Percentiles rank a stretch among this genome's conserved stretches.
phyloP scores from a whole-genome alignment of 2,888 invertebrate genomes.

The Zygogramma bicolorata region DNA sequence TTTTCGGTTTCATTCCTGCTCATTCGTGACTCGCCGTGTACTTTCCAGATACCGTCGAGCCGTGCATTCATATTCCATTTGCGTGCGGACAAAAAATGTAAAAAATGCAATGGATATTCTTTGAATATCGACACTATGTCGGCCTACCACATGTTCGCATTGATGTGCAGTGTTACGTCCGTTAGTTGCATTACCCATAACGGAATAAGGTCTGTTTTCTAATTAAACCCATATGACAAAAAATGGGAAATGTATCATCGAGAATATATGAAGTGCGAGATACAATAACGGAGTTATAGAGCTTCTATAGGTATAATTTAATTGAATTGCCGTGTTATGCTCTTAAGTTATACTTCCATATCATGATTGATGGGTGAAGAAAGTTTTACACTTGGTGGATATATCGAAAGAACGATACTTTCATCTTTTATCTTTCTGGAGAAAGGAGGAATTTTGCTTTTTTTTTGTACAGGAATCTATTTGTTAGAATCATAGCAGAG shows the following conservation, averaged over 20 bases:
- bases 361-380: background rate
- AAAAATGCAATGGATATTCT: slow-evolving; percentile 2
- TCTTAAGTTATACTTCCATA: background rate
- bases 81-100: slow-evolving; percentile 8
- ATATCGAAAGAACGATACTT: no score
- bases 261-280: slow-evolving; percentile 5
- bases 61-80: slow-evolving; percentile 3
- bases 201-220: background rate
- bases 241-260: background rate
- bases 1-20: background rate
- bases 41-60: background rate
- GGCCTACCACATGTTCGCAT: background rate
- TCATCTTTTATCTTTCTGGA: no score
- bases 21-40: background rate
- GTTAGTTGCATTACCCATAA: slow-evolving; percentile 10
- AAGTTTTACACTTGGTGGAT: background rate
- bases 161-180: slow-evolving; percentile 4
- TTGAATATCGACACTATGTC: slow-evolving; percentile 13
- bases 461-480: no score
- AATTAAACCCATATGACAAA: background rate
- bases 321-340: background rate
- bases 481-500: no score
- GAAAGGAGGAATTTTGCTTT: no score
- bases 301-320: background rate
- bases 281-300: slow-evolving; percentile 3